Evolutionary conservation across 2,888 invertebrate genomes (phyloP), one percentile per base, ranked within the genome.

Genomic region (Athalia circularis): DNA sequence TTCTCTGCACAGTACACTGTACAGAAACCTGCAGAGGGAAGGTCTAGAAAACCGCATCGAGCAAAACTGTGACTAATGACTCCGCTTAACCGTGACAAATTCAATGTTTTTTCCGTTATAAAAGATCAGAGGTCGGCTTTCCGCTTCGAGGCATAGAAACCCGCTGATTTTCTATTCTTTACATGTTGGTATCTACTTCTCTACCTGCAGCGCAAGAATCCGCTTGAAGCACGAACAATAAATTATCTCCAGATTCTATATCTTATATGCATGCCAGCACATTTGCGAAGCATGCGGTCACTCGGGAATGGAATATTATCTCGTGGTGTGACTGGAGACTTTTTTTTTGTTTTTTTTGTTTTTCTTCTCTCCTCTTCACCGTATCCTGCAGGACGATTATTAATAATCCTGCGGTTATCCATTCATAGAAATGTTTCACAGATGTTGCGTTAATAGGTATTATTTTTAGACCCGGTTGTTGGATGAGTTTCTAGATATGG

Each of bases 21-120:
- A 11, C 59, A 57, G 57, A 59, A 59, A 57, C 59, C 45, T 72
- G 57, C 57, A 59, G 45, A 15, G 72, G 45, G 52, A 47, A 13
- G 43, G 57, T 47, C n/a, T 57, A 47, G 59, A 72, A 59, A 72
- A 72, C 72, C 75, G 75, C 59, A 57, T 43, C 75, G 75, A 64
- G 75, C 52, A 75, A 61, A 75, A 61, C 75, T 78, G 82, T 83
- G 82, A 82, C 83, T 83, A 82, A 83, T 81, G 82, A 83, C 81
- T 78, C 80, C 80, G 81, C 81, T 81, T 81, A 81, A 80, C 82
- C 82, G 81, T 83, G 83, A 82, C 82, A 82, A 82, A 82, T 82
- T 79, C 80, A 80, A 76, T 80, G 79, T 79, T 82, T 82, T 83
- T 65, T 74, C 78, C 76, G 79, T 76, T 75, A 50, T 54, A 74